phyloP scores from a whole-genome alignment of 2,888 invertebrate species.

The Drosophila lutescens region DNA sequence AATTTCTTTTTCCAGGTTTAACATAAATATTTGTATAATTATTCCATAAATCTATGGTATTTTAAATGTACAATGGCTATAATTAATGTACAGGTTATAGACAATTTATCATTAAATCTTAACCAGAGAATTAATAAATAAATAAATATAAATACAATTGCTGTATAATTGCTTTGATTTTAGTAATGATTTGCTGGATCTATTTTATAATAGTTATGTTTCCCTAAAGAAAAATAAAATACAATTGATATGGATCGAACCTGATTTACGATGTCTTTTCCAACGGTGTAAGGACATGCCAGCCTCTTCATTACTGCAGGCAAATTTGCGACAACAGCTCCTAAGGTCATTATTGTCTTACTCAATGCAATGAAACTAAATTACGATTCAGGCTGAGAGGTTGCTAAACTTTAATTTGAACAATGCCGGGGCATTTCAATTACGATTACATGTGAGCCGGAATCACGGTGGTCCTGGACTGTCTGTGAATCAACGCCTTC shows the following conservation, averaged over 20 bases:
- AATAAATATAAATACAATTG: too few relatives aligned
- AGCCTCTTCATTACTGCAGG: conserved; percentile 17
- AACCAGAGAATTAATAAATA: too few relatives aligned
- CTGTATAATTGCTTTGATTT: too few relatives aligned
- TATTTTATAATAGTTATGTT: neutral
- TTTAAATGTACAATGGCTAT: too few relatives aligned
- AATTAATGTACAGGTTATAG: too few relatives aligned
- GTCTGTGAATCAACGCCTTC: conserved; percentile 39
- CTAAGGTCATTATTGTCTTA: conserved; percentile 39
- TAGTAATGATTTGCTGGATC: neutral
- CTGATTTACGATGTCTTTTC: conserved; percentile 1
- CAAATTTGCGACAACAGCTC: conserved; percentile 21
- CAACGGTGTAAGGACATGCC: conserved; percentile 8
- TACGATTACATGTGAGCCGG: conserved; percentile 34
- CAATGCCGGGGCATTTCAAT: conserved; percentile 56
- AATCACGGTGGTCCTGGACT: conserved; percentile 24
- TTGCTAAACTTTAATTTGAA: conserved; percentile 50
- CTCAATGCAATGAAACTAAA: conserved; percentile 34
- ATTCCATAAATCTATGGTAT: too few relatives aligned
- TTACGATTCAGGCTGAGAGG: conserved; percentile 33
- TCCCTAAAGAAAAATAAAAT: neutral
- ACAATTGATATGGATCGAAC: neutral
- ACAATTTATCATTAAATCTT: too few relatives aligned
- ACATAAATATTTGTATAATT: too few relatives aligned
- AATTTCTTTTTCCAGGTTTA: too few relatives aligned